These are phyloP conservation scores for Enteromius radiatus DNA, from an alignment of 2,797 vertebrate species.

Conservation along the genomic window DNA sequence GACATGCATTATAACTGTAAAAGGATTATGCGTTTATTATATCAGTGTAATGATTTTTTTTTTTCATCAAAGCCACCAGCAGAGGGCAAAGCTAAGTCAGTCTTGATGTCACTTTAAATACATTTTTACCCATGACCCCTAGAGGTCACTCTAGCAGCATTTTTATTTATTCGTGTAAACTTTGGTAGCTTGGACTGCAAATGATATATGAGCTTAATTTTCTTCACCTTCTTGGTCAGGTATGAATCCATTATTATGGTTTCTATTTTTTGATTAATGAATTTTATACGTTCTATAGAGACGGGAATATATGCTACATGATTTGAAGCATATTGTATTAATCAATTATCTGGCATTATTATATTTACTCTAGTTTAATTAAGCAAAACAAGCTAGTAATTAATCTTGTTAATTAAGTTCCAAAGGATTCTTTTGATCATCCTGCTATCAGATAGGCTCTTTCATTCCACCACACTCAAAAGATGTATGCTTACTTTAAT, in stretches of 20 bases:
- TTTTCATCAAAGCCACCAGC: neutral
- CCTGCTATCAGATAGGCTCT: conserved; percentile 2
- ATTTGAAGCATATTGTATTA: conserved; percentile 28
- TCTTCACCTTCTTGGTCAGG: conserved; percentile 15
- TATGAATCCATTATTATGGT: conserved; percentile 38
- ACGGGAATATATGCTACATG: neutral
- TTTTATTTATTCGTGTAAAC: neutral
- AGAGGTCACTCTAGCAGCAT: neutral
- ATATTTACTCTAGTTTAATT: conserved; percentile 21
- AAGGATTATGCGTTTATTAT: neutral
- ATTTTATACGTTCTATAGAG: conserved; percentile 25
- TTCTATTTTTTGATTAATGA: conserved; percentile 37
- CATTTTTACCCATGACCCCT: neutral
- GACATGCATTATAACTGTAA: neutral
- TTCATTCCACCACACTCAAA: conserved; percentile 12
- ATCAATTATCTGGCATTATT: conserved; percentile 25
- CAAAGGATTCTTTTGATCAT: conserved; percentile 33
- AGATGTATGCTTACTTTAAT: conserved; percentile 1
- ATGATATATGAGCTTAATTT: conserved; percentile 40
- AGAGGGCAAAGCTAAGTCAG: conserved; percentile 29
- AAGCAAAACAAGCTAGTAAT: conserved; percentile 10
- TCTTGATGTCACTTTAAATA: neutral
- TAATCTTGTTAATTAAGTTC: conserved; percentile 49
- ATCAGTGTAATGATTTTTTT: neutral
- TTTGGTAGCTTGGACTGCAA: neutral